These are phyloP conservation scores for Troilus luridus DNA, from an alignment of 2,888 invertebrate species.

Conservation along the genomic window DNA sequence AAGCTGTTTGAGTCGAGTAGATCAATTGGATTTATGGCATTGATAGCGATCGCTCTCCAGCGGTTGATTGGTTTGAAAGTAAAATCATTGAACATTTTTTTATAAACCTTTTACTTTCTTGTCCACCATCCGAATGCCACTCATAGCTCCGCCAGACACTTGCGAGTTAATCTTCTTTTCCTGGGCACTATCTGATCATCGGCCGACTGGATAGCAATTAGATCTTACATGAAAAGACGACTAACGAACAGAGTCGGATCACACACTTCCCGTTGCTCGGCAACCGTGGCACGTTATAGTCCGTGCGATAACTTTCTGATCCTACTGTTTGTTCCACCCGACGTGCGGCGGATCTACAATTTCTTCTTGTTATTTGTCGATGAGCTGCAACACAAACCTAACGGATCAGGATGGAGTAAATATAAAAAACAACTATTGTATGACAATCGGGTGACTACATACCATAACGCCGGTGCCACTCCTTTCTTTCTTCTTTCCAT, in stretches of 20 bases:
- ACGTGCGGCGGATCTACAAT: not conserved
- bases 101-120: not conserved
- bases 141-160: not conserved
- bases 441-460: not conserved
- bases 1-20: no score
- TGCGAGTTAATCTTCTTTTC: not conserved
- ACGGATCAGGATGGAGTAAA: not conserved
- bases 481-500: no score
- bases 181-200: not conserved
- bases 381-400: not conserved
- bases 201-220: not conserved
- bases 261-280: conserved; percentile 33
- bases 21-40: no score
- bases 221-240: not conserved
- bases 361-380: conserved; percentile 1
- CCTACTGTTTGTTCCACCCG: not conserved
- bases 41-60: no score
- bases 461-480: not conserved
- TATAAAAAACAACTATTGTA: not conserved
- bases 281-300: conserved; percentile 13
- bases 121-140: not conserved
- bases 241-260: conserved; percentile 18
- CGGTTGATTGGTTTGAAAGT: not conserved
- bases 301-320: conserved; percentile 45
- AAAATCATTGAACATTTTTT: not conserved